Evolutionary conservation across 2,888 invertebrate genomes (phyloP), one percentile per base, ranked within the genome.

Genomic region (Mylabris sibirica): DNA sequence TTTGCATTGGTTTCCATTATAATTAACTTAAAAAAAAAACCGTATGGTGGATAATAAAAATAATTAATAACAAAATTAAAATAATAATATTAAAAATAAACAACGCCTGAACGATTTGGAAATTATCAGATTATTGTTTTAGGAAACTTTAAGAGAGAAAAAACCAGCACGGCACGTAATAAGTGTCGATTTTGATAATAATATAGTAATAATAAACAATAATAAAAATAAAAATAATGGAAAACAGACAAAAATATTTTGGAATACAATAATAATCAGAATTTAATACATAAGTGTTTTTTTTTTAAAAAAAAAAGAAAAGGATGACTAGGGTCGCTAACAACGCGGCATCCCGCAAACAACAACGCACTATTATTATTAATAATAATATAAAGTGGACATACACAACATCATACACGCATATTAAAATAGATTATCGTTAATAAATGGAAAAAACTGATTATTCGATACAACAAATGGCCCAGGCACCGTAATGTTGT

Each of bases 321-420:
- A 79, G 80, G 83, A 81, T 84, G 84, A 84, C 84, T 85, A 84
- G 84, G 84, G 84, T 85, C 83, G 83, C 84, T 84, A 85, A 85
- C 84, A 85, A 84, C 84, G 84, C 84, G 84, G 83, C 81, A 81
- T 81, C 80, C 84, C 84, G 83, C 83, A 82, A 84, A 84, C 83
- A 84, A 84, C 84, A 84, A 84, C 81, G 83, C 82, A 82, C 84
- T 84, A 84, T 82, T 77, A 78, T 78, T 79, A 80, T 78, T 73
- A 76, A 30, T 30, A 30, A 30, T 30, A 30, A 30, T 30, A 30
- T 30, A 30, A 78, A 78, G 79, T 78, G 81, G 83, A 84, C 84
- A 84, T 84, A 82, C 84, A 84, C 84, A 84, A 84, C 84, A 84
- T 82, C 83, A 81, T 83, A 84, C 84, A 84, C 83, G 82, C 84